Conservation (phyloP, 1,140 invertebrate species). For the Copidosoma floridanum region DNA sequence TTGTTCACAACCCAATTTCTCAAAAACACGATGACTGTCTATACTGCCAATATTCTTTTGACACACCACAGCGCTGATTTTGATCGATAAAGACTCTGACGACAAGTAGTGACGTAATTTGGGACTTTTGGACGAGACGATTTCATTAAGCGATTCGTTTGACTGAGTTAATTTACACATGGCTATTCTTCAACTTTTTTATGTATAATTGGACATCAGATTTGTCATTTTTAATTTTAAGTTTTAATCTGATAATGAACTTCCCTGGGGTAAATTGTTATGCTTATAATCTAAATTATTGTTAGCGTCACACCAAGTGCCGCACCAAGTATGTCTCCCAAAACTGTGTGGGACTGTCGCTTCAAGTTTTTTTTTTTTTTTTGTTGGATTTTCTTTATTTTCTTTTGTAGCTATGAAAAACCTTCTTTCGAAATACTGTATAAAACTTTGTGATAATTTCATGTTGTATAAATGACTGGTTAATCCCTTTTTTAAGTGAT, state of each 20-base stretch:
- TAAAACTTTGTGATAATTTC: no score
- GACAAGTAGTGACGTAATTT: no score
- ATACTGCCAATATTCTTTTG: slow-evolving; percentile 4
- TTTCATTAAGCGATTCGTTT: slow-evolving; percentile 25
- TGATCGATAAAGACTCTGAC: neutral
- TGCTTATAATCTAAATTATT: no score
- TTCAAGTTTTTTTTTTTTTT: slow-evolving; percentile 15
- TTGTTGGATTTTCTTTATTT: slow-evolving; percentile 10
- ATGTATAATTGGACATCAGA: slow-evolving; percentile 17
- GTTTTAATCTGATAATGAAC: neutral
- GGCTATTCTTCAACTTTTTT: slow-evolving; percentile 11
- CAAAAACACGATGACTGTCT: neutral
- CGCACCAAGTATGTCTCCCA: slow-evolving; percentile 25
- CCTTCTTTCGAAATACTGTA: slow-evolving; percentile 24
- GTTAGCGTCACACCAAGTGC: no score
- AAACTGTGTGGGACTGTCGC: slow-evolving; percentile 28
- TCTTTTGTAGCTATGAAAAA: slow-evolving; percentile 11
- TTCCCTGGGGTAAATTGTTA: slow-evolving; percentile 24
- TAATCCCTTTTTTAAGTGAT: no score
- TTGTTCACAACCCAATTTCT: neutral
- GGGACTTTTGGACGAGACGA: no score
- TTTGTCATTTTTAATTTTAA: slow-evolving; percentile 7
- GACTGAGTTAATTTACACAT: slow-evolving; percentile 11
- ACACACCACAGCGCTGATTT: neutral
- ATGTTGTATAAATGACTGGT: no score